Evolutionary conservation across 2,797 vertebrate species (phyloP), one percentile per base, ranked within the genome.

Genomic region (Amazona finschi): DNA sequence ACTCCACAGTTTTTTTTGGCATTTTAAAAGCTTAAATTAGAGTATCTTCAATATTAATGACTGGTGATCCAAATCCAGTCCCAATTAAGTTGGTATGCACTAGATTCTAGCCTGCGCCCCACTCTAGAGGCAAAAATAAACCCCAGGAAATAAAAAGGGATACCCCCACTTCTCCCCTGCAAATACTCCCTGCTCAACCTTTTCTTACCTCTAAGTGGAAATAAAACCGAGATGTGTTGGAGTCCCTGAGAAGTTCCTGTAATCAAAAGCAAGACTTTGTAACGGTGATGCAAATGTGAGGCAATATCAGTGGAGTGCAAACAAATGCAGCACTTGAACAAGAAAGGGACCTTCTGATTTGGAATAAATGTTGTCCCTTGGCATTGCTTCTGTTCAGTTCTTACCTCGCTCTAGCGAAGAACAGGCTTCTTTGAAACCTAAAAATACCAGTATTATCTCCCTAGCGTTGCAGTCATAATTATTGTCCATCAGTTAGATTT

Each of bases 241-340:
- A 78, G 11, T 50, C 47, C 78, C 88, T 93, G 20, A 96, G 94
- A 30, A 99, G 95, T 84, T 99, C 99, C 99, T 99, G 97, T 22
- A 95, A 94, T 53, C 28, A 94, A 79, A 93, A 94, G 83, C 7
- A 89, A 53, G 62, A 33, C n/a, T 65, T 46, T 41, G 46, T 93
- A 49, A 69, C 8, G 76, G 6, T 53, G 15, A 33, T 61, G 15
- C 17, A 65, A 46, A 83, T 21, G 2, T 31, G 41, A 36, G 53
- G 12, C 58, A 77, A 57, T 5, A 4, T 36, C 64, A 61, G 6
- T 8, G 21, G 72, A 49, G n/a, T n/a, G 5, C 4, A 61, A 62
- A 85, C 12, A 49, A 72, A 60, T 41, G 7, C 25, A 89, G 9
- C 6, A 9, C 24, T 81, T 24, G 2, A 11, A 57, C 5, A 41